A percentile compares a stretch with the other conserved stretches of the same genome.
Evolutionary conservation across 2,888 invertebrate genomes (phyloP).

Genomic region (Stenodema calcarata): DNA sequence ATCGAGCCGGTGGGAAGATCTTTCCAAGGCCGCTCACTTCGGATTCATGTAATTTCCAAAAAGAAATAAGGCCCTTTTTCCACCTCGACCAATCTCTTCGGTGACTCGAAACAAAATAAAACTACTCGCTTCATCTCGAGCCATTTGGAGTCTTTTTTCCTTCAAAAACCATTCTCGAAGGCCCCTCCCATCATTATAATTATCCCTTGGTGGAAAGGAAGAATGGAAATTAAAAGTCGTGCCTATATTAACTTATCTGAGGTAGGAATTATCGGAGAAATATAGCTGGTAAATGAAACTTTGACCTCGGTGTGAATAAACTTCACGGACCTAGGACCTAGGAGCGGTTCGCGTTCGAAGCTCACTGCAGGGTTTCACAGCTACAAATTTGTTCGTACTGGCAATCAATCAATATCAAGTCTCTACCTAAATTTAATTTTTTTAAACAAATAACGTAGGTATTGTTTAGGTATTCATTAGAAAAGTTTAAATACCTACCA

Average conservation of each 20-base stretch:
- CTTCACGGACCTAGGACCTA: neutral
- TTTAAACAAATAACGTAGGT: no score
- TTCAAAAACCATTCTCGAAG: neutral
- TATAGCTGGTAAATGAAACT: neutral
- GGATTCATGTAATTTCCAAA: conserved; percentile 45
- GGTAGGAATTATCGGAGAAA: neutral
- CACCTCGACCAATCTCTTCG: neutral
- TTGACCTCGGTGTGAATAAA: neutral
- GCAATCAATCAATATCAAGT: no score
- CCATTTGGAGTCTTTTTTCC: neutral
- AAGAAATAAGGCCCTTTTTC: conserved; percentile 13
- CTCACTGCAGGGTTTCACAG: neutral
- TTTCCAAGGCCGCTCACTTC: conserved; percentile 33
- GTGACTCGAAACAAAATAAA: neutral
- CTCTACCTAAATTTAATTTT: no score
- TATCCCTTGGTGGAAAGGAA: neutral
- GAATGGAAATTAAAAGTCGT: neutral
- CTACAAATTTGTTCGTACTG: neutral
- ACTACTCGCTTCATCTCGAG: neutral
- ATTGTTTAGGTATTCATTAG: no score
- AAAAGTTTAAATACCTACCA: no score
- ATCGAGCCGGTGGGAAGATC: conserved; percentile 9
- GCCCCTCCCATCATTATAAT: conserved; percentile 2
- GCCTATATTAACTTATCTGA: neutral
- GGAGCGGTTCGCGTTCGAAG: neutral